Evolutionary conservation across 1,140 invertebrate species (phyloP), one percentile per base, ranked within the genome.

Genomic region (Anoplolepis gracilipes): DNA sequence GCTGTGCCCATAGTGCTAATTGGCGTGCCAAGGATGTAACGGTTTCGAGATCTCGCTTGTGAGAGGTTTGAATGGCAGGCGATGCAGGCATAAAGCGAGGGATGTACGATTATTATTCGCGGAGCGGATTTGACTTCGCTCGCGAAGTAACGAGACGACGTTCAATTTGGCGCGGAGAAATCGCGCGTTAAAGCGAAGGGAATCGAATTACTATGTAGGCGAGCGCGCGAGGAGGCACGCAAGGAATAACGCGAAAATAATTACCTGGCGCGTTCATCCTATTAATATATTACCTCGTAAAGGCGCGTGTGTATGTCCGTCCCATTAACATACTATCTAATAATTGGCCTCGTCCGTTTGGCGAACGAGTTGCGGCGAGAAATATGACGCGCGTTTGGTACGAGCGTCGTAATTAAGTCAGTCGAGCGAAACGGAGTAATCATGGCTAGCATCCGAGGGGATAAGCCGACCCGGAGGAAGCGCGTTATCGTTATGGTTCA

Each of bases 91-190:
- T 82, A 82, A 82, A 82, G 25, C 36, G 53, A 82, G 78, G 53
- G 67, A 82, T 46, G 78, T 82, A 82, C 67, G 78, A 73, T 82
- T 82, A 82, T 82, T 82, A 82, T 82, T 72, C 67, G 78, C 78
- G 36, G 36, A n/a, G 78, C 67, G 53, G 72, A 82, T 82, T 73
- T 59, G 78, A 82, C 67, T 82, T 82, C 67, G 78, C 53, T 59
- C 53, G 65, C 65, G 65, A 81, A n/a, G 78, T 72, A 82, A 82
- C 67, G 67, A 82, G 78, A 46, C 67, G 78, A 72, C 53, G 78
- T 82, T 82, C 67, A 73, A 82, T 82, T 82, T 73, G 78, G 78
- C 53, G 64, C 36, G 36, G 61, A 55, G 46, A 82, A 59, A 59
- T 33, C 65, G 67, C 67, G 49, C 78, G 78, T 36, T 82, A 59